These are phyloP conservation scores for Apamea anceps DNA, from an alignment of 2,888 invertebrate species.

Conservation along the genomic window DNA sequence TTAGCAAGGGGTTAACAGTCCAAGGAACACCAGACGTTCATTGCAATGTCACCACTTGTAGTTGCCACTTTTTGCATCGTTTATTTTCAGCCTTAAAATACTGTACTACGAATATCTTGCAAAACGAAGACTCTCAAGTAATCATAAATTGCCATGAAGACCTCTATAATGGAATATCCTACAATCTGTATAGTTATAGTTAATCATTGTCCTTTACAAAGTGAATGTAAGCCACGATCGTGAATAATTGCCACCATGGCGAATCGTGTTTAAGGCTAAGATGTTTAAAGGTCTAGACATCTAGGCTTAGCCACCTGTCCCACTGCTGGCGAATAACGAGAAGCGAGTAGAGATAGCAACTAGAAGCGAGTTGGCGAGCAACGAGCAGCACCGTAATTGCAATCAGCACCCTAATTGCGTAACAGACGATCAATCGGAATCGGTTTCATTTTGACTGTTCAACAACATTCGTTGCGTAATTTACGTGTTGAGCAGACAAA, in stretches of 20 bases:
- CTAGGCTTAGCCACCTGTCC: not conserved
- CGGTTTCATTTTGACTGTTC: too few species aligned
- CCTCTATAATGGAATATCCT: not conserved
- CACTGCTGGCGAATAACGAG: not conserved
- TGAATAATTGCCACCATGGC: conserved; percentile 44
- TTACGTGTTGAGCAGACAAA: too few species aligned
- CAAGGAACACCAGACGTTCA: too few species aligned
- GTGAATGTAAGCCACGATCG: conserved; percentile 60
- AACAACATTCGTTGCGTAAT: too few species aligned
- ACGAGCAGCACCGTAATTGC: not conserved
- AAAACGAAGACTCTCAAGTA: not conserved
- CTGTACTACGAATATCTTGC: not conserved
- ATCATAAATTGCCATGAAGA: conserved; percentile 22
- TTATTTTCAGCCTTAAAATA: not conserved
- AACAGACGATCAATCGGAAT: too few species aligned
- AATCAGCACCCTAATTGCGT: too few species aligned
- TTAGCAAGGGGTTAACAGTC: too few species aligned
- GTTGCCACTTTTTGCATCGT: too few species aligned
- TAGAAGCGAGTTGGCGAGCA: not conserved
- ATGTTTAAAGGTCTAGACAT: conserved; percentile 37
- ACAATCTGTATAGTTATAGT: conserved; percentile 12
- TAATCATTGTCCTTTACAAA: conserved; percentile 53
- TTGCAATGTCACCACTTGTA: too few species aligned
- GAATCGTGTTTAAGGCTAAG: conserved; percentile 34
- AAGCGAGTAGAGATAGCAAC: not conserved